Conservation (phyloP, 2,113 vertebrate genomes). For the Spea bombifrons region DNA sequence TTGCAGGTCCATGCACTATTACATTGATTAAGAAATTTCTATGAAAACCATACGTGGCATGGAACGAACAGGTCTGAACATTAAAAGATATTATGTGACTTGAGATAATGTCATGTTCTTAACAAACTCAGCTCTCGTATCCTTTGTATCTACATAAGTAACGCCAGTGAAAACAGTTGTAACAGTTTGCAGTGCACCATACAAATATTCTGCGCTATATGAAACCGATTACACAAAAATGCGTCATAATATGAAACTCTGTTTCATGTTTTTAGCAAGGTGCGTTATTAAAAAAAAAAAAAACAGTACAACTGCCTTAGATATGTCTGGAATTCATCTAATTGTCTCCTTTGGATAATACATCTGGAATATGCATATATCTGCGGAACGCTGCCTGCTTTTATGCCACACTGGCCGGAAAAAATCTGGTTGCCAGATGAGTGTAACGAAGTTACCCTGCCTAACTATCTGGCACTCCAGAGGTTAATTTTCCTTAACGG, state of each 20-base stretch:
- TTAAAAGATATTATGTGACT: conserved; percentile 4
- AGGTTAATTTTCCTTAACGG: too few relatives aligned
- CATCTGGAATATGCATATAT: neutral
- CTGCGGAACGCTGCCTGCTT: too few relatives aligned
- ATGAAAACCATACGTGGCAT: too few relatives aligned
- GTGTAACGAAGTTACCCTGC: too few relatives aligned
- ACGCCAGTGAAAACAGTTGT: conserved; percentile 1
- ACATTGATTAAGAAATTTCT: too few relatives aligned
- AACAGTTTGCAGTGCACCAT: conserved; percentile 8
- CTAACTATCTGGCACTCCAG: too few relatives aligned
- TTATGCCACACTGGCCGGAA: too few relatives aligned
- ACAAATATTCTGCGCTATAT: conserved; percentile 15
- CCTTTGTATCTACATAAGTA: neutral
- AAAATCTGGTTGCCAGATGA: too few relatives aligned
- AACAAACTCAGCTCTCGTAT: neutral
- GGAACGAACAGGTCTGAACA: too few relatives aligned
- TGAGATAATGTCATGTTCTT: conserved; percentile 12
- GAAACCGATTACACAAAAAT: conserved; percentile 1
- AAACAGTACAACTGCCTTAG: neutral
- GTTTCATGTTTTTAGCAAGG: conserved; percentile 18
- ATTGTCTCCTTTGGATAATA: neutral
- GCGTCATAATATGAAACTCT: conserved; percentile 14
- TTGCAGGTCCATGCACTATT: too few relatives aligned
- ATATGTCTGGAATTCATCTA: neutral
- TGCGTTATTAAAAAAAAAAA: neutral